Evolutionary conservation across 2,888 invertebrate genomes (phyloP).

Genomic region (Hypomecis atomaria): DNA sequence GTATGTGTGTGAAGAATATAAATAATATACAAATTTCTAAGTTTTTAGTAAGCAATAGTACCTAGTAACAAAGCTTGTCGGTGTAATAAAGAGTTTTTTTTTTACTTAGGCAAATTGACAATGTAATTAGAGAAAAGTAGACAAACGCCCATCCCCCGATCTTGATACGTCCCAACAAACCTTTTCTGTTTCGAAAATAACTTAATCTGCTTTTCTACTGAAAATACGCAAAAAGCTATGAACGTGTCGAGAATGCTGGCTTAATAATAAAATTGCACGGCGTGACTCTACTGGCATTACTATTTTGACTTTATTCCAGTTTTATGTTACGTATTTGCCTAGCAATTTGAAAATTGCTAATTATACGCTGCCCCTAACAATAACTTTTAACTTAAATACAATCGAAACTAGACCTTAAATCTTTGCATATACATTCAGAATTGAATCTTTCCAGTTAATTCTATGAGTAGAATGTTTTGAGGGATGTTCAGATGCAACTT

Average conservation of each 20-base stretch:
- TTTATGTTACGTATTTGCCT: constrained; percentile 66
- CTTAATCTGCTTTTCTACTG: constrained; percentile 18
- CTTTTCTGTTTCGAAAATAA: constrained; percentile 23
- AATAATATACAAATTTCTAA: no score
- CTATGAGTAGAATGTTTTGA: constrained; percentile 65
- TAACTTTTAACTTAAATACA: constrained; percentile 62
- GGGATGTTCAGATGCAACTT: constrained; percentile 82
- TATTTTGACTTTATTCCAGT: constrained; percentile 45
- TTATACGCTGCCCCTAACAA: constrained; percentile 76
- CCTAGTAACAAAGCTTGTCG: no score
- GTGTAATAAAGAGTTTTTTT: no score
- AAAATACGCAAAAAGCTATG: constrained; percentile 24
- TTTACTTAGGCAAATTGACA: no score
- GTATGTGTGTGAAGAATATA: no score
- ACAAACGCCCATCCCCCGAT: neutral
- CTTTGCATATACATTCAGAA: constrained; percentile 38
- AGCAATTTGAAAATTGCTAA: constrained; percentile 82
- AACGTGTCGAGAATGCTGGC: constrained; percentile 16
- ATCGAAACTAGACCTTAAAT: constrained; percentile 47
- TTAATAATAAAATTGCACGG: constrained; percentile 49
- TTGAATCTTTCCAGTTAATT: constrained; percentile 29
- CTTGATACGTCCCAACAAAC: neutral
- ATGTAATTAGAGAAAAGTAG: neutral
- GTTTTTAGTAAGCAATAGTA: no score
- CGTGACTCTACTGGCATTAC: constrained; percentile 50